Evolutionary conservation across 2,888 invertebrate genomes (phyloP).

Genomic region (Eudasyphora cyanicolor): DNA sequence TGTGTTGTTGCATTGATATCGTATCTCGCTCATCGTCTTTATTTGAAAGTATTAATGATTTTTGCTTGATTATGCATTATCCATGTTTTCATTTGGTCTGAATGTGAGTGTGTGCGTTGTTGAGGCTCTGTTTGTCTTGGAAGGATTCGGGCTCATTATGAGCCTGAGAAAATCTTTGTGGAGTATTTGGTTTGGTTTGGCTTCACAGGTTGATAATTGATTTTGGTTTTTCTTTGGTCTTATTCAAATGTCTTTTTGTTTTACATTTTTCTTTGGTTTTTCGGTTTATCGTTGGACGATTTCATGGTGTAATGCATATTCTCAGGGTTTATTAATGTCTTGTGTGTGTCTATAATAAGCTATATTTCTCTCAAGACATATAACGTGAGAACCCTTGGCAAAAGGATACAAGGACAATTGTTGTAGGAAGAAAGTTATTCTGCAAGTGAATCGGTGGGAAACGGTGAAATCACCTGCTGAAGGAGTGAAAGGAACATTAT

Average conservation of each 20-base stretch:
- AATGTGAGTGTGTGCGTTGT: neutral
- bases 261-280: neutral
- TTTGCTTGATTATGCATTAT: constrained; percentile 47
- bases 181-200: constrained; percentile 45
- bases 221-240: constrained; percentile 30
- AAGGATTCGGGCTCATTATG: constrained; percentile 20
- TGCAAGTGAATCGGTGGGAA: neutral
- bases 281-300: constrained; percentile 7
- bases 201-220: constrained; percentile 63
- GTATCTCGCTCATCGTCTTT: constrained; percentile 42
- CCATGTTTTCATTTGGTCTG: neutral
- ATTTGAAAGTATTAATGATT: constrained; percentile 64
- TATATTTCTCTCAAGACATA: neutral
- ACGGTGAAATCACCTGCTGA: neutral
- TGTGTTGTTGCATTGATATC: constrained; percentile 46
- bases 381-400: neutral
- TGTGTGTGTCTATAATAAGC: neutral
- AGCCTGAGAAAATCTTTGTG: constrained; percentile 51
- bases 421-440: neutral
- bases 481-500: too few relatives aligned
- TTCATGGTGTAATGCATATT: constrained; percentile 47
- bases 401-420: neutral
- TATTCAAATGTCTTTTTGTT: constrained; percentile 40
- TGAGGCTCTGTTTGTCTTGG: constrained; percentile 28
- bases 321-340: constrained; percentile 33